These are phyloP conservation scores for Xanthostigma xanthostigma DNA, from an alignment of 2,888 invertebrate genomes.

Conservation along the genomic window DNA sequence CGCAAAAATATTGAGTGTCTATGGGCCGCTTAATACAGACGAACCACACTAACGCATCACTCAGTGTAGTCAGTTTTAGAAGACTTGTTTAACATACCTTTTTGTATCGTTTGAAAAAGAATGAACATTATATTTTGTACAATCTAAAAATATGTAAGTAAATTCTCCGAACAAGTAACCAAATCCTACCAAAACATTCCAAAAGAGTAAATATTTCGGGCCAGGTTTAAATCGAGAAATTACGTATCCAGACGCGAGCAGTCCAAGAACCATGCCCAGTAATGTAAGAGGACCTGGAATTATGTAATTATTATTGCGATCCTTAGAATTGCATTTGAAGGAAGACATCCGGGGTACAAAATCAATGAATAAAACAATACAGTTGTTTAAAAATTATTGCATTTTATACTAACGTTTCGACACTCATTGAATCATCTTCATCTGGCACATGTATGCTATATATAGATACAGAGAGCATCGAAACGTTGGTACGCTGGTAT, in stretches of 20 bases:
- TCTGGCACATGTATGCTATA: no score
- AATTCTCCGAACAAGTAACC: slow-evolving; percentile 36
- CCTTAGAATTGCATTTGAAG: not conserved
- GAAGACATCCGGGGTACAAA: no score
- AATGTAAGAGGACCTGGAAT: slow-evolving; percentile 36
- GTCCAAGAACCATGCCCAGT: slow-evolving; percentile 41
- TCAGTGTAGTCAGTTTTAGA: no score
- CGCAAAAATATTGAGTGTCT: no score
- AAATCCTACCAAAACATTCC: slow-evolving; percentile 44
- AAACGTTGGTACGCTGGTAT: no score
- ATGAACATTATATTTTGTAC: slow-evolving; percentile 26
- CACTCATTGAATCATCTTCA: no score
- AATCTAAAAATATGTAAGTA: slow-evolving; percentile 38
- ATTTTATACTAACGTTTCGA: no score
- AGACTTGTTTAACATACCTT: slow-evolving; percentile 8
- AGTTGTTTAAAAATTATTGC: no score
- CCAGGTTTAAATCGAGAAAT: slow-evolving; percentile 44
- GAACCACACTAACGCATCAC: no score
- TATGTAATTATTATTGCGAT: not conserved
- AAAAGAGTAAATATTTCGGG: slow-evolving; percentile 38
- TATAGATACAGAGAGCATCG: no score
- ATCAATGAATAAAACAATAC: no score
- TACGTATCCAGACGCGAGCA: slow-evolving; percentile 39
- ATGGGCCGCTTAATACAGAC: no score
- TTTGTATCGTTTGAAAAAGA: slow-evolving; percentile 9